phyloP scores from a whole-genome alignment of 1,140 invertebrate species.

The Colletes latitarsis region DNA sequence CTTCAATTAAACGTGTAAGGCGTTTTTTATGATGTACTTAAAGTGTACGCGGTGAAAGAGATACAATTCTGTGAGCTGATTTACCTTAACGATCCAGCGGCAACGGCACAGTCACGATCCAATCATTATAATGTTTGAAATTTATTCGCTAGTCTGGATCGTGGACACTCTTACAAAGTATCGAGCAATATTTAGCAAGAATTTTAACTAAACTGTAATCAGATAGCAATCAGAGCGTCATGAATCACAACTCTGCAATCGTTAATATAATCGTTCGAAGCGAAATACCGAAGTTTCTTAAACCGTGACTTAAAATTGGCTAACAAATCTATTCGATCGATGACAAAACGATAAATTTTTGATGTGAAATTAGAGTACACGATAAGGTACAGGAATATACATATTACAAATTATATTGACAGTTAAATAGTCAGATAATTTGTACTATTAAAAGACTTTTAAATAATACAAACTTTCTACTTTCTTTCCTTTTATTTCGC shows the following conservation, averaged over 20 bases:
- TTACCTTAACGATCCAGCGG: slow-evolving; percentile 6
- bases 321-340: too few species aligned
- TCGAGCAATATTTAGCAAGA: background rate
- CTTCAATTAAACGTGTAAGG: background rate
- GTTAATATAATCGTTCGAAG: too few species aligned
- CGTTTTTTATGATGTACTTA: background rate
- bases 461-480: too few species aligned
- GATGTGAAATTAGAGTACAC: too few species aligned
- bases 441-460: too few species aligned
- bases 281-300: background rate
- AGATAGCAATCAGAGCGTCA: background rate
- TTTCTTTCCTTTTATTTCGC: too few species aligned
- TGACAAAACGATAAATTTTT: too few species aligned
- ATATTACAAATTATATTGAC: too few species aligned
- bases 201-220: background rate
- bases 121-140: background rate
- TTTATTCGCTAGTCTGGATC: background rate
- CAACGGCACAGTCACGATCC: background rate
- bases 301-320: background rate
- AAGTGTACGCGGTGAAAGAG: background rate
- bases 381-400: too few species aligned
- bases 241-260: too few species aligned
- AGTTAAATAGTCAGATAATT: too few species aligned
- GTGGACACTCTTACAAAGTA: background rate
- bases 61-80: background rate